These are phyloP conservation scores for Antedon mediterranea DNA, from an alignment of 53 echinoderm and acorn worm species.

Conservation along the genomic window DNA sequence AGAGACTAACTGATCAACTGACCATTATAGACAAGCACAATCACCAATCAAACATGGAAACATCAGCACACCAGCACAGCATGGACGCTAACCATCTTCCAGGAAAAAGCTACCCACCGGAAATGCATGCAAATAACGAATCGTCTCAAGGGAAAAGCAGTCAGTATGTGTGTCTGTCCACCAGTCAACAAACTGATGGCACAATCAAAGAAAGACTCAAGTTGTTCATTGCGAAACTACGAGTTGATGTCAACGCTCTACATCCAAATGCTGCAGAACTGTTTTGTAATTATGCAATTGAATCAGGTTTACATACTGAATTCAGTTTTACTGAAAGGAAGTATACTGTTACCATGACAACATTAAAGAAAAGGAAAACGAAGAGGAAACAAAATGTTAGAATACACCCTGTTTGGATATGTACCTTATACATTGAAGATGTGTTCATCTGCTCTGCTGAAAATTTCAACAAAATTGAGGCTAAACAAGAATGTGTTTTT, in stretches of 20 bases:
- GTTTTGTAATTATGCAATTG: background rate
- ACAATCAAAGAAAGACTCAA: background rate
- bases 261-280: background rate
- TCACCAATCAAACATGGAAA: background rate
- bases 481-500: constrained; percentile 10
- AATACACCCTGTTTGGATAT: constrained; percentile 1
- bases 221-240: background rate
- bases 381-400: background rate
- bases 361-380: background rate
- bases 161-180: background rate
- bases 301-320: background rate
- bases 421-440: constrained; percentile 24
- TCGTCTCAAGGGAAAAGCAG: background rate
- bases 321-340: background rate
- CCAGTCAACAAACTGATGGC: background rate
- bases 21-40: too few relatives aligned
- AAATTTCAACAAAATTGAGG: constrained; percentile 9
- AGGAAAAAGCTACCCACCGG: too few relatives aligned
- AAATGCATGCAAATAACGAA: background rate
- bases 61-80: too few relatives aligned
- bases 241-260: background rate
- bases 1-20: too few relatives aligned
- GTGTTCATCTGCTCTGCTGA: constrained; percentile 10
- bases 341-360: background rate
- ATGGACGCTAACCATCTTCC: too few relatives aligned